Percentiles rank a stretch among this genome's conserved stretches.
phyloP scores from a whole-genome alignment of 2,888 invertebrate genomes.

The Melinaea menophilus region DNA sequence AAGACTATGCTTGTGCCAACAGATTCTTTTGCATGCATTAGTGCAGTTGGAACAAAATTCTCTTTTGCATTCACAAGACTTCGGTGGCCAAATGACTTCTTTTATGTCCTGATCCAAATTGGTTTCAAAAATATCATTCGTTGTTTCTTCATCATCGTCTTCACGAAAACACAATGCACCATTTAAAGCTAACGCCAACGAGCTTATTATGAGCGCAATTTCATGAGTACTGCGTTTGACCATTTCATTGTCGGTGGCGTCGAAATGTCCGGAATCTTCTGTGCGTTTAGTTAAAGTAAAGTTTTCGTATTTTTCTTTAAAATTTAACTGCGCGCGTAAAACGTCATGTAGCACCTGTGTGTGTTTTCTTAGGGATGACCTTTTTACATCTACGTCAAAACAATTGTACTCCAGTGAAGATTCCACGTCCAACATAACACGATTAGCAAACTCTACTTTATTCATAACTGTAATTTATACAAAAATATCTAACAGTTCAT shows the following conservation, averaged over 20 bases:
- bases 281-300: not conserved
- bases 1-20: constrained; percentile 51
- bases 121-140: constrained; percentile 22
- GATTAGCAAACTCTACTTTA: constrained; percentile 41
- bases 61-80: constrained; percentile 46
- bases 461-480: constrained; percentile 44
- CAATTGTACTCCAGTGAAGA: constrained; percentile 42
- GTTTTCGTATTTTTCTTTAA: constrained; percentile 40
- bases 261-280: constrained; percentile 9
- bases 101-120: constrained; percentile 26
- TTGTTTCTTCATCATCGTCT: constrained; percentile 23
- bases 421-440: constrained; percentile 43
- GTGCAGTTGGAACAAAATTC: constrained; percentile 47
- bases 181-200: constrained; percentile 45
- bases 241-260: constrained; percentile 15
- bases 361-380: constrained; percentile 39
- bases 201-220: constrained; percentile 43
- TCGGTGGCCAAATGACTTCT: constrained; percentile 34
- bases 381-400: constrained; percentile 33
- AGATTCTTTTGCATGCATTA: constrained; percentile 47
- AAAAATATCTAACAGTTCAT: constrained; percentile 9
- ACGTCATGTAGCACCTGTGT: constrained; percentile 41
- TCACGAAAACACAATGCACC: constrained; percentile 43
- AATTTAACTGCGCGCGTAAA: constrained; percentile 43
- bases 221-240: constrained; percentile 35